These are phyloP conservation scores for Argyresthia albistria DNA, from an alignment of 2,888 invertebrate genomes.

Conservation along the genomic window DNA sequence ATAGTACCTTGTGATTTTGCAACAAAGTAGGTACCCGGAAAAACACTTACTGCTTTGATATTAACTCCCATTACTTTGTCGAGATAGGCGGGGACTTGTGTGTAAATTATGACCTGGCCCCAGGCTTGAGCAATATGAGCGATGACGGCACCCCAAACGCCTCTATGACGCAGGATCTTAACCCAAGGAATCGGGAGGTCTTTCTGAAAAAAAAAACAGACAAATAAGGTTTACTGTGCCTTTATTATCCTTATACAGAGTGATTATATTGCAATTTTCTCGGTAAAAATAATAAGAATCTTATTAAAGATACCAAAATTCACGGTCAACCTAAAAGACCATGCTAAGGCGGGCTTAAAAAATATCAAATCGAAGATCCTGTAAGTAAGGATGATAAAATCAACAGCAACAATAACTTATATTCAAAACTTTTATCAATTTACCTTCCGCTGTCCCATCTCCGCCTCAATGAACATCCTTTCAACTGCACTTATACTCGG, in stretches of 20 bases:
- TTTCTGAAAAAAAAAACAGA: background rate
- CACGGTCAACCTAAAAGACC: too few relatives aligned
- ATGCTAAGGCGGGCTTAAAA: too few relatives aligned
- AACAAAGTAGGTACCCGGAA: too few relatives aligned
- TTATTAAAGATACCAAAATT: too few relatives aligned
- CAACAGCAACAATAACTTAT: too few relatives aligned
- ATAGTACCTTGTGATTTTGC: too few relatives aligned
- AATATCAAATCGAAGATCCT: too few relatives aligned
- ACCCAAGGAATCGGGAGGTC: constrained; percentile 77
- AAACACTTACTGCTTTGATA: constrained; percentile 43
- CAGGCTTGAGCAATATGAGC: constrained; percentile 79
- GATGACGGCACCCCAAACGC: constrained; percentile 60
- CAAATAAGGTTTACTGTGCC: too few relatives aligned
- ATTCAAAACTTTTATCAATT: background rate
- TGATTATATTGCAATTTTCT: too few relatives aligned
- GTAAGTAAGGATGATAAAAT: too few relatives aligned
- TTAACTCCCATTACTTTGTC: constrained; percentile 79
- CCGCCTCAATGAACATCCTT: constrained; percentile 78
- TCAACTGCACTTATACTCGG: constrained; percentile 76
- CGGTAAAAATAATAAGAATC: too few relatives aligned
- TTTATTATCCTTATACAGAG: too few relatives aligned
- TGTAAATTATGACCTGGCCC: constrained; percentile 85
- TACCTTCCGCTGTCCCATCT: constrained; percentile 32
- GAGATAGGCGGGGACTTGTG: constrained; percentile 85
- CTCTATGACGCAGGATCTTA: constrained; percentile 75